Conservation (phyloP, 92 coral and sea anemone species). For the Meandrina meandrites region DNA sequence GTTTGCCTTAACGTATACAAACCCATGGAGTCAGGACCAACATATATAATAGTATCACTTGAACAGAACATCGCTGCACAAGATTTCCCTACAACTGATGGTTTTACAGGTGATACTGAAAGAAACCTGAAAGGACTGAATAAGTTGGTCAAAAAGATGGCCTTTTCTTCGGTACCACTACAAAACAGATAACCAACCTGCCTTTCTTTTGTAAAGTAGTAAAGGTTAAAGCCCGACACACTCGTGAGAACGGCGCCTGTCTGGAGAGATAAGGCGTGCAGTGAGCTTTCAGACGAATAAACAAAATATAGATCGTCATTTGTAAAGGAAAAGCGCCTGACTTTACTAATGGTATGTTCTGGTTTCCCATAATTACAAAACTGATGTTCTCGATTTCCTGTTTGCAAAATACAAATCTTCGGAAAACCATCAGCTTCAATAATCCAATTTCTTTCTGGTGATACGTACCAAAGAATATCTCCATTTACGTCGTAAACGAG, state of each 20-base stretch:
- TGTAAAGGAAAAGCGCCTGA: background rate
- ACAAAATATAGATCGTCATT: background rate
- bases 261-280: constrained; percentile 13
- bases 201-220: background rate
- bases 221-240: constrained; percentile 5
- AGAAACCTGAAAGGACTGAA: background rate
- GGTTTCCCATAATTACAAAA: background rate
- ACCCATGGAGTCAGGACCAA: background rate
- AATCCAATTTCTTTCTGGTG: background rate
- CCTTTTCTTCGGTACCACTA: background rate
- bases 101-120: too few species aligned
- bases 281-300: background rate
- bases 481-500: background rate
- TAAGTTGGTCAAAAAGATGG: background rate
- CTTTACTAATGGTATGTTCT: background rate
- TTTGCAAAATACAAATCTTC: background rate
- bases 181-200: constrained; percentile 23
- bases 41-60: background rate
- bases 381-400: background rate
- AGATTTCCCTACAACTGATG: background rate
- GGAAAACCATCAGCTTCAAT: background rate
- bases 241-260: background rate
- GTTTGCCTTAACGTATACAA: background rate
- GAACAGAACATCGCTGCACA: background rate
- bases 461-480: background rate